Base-by-base conservation (phyloP, 1,140 invertebrate genomes). In the Drosophila trapezifrons region DNA sequence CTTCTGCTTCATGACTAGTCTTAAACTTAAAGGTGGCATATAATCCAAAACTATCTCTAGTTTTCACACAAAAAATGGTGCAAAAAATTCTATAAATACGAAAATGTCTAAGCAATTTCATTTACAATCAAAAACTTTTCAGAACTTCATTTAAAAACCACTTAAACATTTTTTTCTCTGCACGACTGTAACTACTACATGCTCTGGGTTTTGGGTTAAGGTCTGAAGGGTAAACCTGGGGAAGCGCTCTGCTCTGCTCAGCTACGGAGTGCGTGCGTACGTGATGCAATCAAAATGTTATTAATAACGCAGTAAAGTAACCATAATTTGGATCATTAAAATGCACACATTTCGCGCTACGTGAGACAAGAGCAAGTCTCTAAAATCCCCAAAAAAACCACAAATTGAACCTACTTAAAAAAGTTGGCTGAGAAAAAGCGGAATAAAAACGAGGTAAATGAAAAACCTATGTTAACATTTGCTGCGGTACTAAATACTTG, bases 221-320 rank as follows among this genome's bases (percentile, higher is more conserved):
- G 46, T 66, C 46, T 69, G 20, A 25, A 66, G 37, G 64, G 45
- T 64, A 22, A 51, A 51, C 9, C 57, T 18, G 42, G 20, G 62
- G 47, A 70, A 67, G 38, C 10, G 29, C 29, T 32, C 25, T n/a
- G 9, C 54, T 58, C 2, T 0, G 25, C 62, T 17, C 20, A 18
- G 13, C 29, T 43, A 2, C 22, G 25, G 58, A 78, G 79, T 74
- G 83, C 77, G 83, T 86, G 83, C 57, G 84, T 87, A 87, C 83
- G 83, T 87, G 83, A 89, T 87, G 83, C 84, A 89, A 87, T 87
- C 83, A 87, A 87, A 86, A 87, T 89, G 83, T 87, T 87, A 87
- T 87, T 87, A 87, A 87, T 87, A 87, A 89, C 83, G 83, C 84
- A 89, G 83, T 87, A 87, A 87, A 89, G 76, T 89, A 87, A 87